Conservation (phyloP, 2,797 vertebrate species). For the Margarornis squamiger region DNA sequence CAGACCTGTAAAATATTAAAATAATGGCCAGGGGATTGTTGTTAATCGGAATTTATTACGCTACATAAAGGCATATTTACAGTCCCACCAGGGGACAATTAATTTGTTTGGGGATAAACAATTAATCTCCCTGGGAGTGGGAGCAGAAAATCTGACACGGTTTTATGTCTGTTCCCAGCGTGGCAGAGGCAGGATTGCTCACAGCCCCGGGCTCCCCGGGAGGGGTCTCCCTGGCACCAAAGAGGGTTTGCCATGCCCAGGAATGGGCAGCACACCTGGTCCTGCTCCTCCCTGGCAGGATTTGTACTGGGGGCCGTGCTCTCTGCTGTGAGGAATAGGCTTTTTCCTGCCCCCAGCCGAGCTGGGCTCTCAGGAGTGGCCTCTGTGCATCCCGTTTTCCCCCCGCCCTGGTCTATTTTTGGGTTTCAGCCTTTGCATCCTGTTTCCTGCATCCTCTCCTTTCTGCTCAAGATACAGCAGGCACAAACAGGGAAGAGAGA, state of each 20-base stretch:
- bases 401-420: conserved; percentile 5
- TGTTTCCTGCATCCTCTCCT: conserved; percentile 52
- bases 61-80: conserved; percentile 60
- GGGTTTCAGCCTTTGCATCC: conserved; percentile 23
- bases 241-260: neutral
- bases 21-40: conserved; percentile 33
- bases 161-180: neutral
- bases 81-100: conserved; percentile 57
- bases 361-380: neutral
- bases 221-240: neutral
- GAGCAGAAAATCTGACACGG: conserved; percentile 21
- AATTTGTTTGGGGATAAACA: conserved; percentile 67
- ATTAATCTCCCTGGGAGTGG: conserved; percentile 57
- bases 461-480: neutral
- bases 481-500: neutral
- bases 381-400: neutral
- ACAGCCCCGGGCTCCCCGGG: neutral
- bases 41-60: conserved; percentile 54
- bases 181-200: neutral
- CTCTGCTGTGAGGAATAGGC: neutral
- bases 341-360: neutral
- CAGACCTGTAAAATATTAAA: conserved; percentile 46
- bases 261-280: neutral
- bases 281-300: neutral
- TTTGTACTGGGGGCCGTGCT: neutral